Evolutionary conservation across 2,888 invertebrate genomes (phyloP), one percentile per base, ranked within the genome.

Genomic region (Thera britannica): DNA sequence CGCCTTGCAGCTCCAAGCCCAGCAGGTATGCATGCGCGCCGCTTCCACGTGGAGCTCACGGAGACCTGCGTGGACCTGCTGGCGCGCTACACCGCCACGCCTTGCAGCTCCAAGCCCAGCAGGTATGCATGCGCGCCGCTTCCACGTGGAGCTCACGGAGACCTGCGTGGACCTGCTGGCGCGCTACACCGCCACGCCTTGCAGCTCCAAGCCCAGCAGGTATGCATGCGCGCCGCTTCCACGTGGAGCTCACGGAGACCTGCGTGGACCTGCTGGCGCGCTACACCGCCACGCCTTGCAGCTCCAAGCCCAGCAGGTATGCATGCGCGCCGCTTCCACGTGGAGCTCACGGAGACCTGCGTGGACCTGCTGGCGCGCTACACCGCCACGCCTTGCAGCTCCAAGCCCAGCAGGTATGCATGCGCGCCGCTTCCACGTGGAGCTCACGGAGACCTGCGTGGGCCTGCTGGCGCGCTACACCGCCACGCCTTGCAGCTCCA

Each of bases 61-160:
- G 98, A 99, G 94, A 98, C 98, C 35, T 98, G 98, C 88, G 96
- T 98, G 71, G 99, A 90, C 84, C 86, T 90, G 83, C 96, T 90
- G 62, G 88, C 90, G 78, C 81, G 90, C 3, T 90, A 90, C 85
- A 81, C 90, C 77, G 82, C 86, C 85, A 86, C 90, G 68, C 89
- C 90, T 55, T 87, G 87, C 86, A 86, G 85, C 83, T 89, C 90
- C 79, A 87, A 87, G 77, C 90, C 98, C 23, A 38, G 23, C 23
- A 23, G 23, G 23, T 23, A 23, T 23, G 23, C 23, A 23, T 23
- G 23, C 23, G 23, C 23, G 51, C 71, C 66, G 59, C 11, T 44
- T 41, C n/a, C 41, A 46, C 54, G 38, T 23, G n/a, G 99, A 99
- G 90, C 95, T 99, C 67, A 98, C 98, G 0, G 98, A 99, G 94